A percentile compares a stretch with the other conserved stretches of the same genome.
phyloP scores from a whole-genome alignment of 2,888 invertebrate genomes.

The Maniola hyperantus region DNA sequence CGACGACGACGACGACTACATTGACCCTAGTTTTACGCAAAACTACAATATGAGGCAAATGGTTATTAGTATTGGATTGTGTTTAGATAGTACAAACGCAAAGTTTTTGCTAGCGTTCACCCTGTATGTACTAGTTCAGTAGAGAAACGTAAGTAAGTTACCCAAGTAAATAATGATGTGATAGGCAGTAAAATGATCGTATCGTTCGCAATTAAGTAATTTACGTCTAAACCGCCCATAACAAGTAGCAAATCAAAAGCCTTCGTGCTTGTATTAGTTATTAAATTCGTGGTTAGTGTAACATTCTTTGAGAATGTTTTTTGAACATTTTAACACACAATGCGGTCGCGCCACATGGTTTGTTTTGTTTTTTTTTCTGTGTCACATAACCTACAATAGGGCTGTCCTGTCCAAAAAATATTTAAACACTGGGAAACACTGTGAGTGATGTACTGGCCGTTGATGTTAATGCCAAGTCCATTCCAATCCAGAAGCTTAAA shows the following conservation, averaged over 20 bases:
- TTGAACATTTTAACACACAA: conserved; percentile 19
- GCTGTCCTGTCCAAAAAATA: neutral
- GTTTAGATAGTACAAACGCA: too few species aligned
- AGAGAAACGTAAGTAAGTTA: too few species aligned
- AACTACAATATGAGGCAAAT: too few species aligned
- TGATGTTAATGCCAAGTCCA: too few species aligned
- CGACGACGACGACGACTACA: too few species aligned
- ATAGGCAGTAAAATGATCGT: conserved; percentile 3
- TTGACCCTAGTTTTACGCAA: too few species aligned
- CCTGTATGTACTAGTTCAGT: too few species aligned
- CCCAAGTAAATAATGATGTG: conserved; percentile 10
- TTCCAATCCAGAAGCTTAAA: too few species aligned
- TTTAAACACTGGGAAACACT: too few species aligned
- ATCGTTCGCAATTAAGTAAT: conserved; percentile 14
- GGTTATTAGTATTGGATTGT: too few species aligned
- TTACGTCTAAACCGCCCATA: conserved; percentile 2
- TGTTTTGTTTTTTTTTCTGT: conserved; percentile 42
- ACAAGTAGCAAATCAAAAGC: conserved; percentile 8
- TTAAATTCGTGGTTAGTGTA: conserved; percentile 22
- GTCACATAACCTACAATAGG: conserved; percentile 40
- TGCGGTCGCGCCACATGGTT: conserved; percentile 42
- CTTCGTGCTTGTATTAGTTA: conserved; percentile 19
- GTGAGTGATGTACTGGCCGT: too few species aligned
- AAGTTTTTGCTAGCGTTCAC: too few species aligned
- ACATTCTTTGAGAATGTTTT: conserved; percentile 17